These are phyloP conservation scores for Chrysaora quinquecirrha DNA, from an alignment of 30 jellyfish, hydroid and myxozoan species.

Conservation along the genomic window DNA sequence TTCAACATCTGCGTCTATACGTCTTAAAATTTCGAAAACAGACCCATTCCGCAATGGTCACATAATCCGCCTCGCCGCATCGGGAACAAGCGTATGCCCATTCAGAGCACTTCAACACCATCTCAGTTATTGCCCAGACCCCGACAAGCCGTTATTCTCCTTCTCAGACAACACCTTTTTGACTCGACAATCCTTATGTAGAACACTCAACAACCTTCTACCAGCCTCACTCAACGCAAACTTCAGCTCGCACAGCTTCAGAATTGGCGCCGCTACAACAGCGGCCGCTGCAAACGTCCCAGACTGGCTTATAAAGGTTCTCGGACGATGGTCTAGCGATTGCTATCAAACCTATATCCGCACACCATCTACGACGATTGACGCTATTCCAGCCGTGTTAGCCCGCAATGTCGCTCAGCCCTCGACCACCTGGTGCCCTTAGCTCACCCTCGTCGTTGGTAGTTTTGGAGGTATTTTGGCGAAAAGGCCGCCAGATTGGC, in stretches of 20 bases:
- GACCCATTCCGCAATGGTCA: constrained; percentile 26
- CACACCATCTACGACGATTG: too few relatives aligned
- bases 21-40: neutral
- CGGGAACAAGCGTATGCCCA: neutral
- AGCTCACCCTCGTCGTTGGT: too few relatives aligned
- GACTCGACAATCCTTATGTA: neutral
- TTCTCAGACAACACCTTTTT: neutral
- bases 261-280: constrained; percentile 12
- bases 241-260: neutral
- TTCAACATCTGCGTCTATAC: neutral
- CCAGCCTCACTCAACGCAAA: neutral
- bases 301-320: neutral
- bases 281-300: neutral
- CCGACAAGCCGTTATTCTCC: neutral
- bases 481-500: too few relatives aligned
- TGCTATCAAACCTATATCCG: neutral
- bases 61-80: neutral
- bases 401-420: too few relatives aligned
- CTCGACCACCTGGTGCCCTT: too few relatives aligned
- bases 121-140: neutral
- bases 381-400: too few relatives aligned
- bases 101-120: neutral
- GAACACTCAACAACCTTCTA: neutral
- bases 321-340: neutral
- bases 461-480: too few relatives aligned